Base-by-base conservation (phyloP, 2,888 invertebrate genomes). In the Ectemnius continuus region DNA sequence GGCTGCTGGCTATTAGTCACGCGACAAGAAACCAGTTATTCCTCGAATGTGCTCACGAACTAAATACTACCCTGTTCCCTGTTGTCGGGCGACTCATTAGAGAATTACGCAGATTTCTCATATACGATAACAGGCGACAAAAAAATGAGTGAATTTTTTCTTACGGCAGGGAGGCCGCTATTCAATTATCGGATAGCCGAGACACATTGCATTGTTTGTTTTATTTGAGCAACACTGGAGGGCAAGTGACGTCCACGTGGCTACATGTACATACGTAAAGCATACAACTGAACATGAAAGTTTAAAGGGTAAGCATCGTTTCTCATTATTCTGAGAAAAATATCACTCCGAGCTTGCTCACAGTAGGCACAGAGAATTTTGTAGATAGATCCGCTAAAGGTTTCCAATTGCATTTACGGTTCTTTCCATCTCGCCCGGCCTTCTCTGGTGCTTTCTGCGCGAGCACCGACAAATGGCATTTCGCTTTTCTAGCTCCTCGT, bases 321-420 rank as follows among this genome's bases (percentile, higher is more conserved):
- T 36, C 13, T 61, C 20, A 61, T 36, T 56, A 56, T 64, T 64
- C 56, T n/a, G 45, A 28, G 52, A 62, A 67, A 77, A 18, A 14
- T 61, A 65, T 64, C 61, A 56, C 64, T 73, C 72, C 56, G 58
- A 61, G 64, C 23, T 52, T 47, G 57, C n/a, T 18, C 2, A n/a
- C 36, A n/a, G 14, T 60, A 56, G 36, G 20, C 64, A 47, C 71
- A 45, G 66, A 76, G 16, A 64, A 66, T 67, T 48, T 61, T 36
- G 64, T 23, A 58, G 75, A 71, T 79, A 73, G 73, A 77, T 79
- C 73, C 70, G 46, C 61, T 65, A 80, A 81, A 78, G 65, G 71
- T 81, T 80, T 80, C 76, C 82, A 81, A 78, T 82, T 80, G 81
- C 73, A 74, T 82, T 79, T 79, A 82, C 72, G 77, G 70, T 63